These are phyloP conservation scores for Amblyopsis hoosieri DNA, from an alignment of 2,797 vertebrate genomes.

Conservation along the genomic window DNA sequence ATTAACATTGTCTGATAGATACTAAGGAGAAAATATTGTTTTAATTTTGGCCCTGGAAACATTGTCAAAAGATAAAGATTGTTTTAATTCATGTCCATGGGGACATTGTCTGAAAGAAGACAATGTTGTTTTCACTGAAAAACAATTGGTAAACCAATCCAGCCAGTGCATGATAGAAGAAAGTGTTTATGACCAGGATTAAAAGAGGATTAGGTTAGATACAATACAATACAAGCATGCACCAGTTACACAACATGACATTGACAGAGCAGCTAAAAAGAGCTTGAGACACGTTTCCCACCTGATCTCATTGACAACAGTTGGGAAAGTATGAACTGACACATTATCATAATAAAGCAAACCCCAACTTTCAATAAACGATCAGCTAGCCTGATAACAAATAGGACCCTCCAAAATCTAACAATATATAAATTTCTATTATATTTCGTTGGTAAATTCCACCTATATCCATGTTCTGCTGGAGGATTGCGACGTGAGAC, in stretches of 20 bases:
- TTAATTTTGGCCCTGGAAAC: neutral
- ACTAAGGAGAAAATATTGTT: neutral
- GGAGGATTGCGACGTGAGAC: conserved; percentile 2
- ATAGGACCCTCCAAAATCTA: no score
- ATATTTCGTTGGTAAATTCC: neutral
- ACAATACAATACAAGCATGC: conserved; percentile 30
- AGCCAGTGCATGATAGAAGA: conserved; percentile 20
- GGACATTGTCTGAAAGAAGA: no score
- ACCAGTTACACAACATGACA: conserved; percentile 59
- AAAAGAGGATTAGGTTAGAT: conserved; percentile 70
- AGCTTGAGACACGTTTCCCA: conserved; percentile 36
- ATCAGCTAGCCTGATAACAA: no score
- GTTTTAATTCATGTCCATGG: neutral
- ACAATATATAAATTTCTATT: no score
- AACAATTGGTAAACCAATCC: neutral
- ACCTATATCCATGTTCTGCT: neutral
- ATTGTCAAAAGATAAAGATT: neutral
- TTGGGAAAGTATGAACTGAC: conserved; percentile 6
- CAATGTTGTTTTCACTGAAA: no score
- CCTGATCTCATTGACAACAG: conserved; percentile 44
- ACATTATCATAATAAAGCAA: conserved; percentile 8
- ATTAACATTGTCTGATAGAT: neutral
- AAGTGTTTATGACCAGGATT: conserved; percentile 55
- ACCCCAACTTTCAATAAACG: no score
- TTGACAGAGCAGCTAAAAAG: conserved; percentile 27